A percentile compares a stretch with the other conserved stretches of the same genome.
Conservation (phyloP, 1,140 invertebrate genomes). For the Drosophila parabipectinata region DNA sequence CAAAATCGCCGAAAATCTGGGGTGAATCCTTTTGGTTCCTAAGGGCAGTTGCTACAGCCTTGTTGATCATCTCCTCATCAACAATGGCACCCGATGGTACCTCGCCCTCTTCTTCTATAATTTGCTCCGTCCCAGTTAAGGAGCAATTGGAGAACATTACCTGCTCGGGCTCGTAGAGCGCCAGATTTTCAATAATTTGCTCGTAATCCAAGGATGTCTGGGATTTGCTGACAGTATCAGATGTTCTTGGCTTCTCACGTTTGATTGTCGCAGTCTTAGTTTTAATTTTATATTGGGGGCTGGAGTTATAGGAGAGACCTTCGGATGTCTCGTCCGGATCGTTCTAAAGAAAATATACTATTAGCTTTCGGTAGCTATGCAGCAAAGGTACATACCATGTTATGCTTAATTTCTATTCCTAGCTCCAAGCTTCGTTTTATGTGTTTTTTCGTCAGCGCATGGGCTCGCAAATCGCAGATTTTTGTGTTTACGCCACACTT, state of each 20-base stretch:
- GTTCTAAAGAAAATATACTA: neutral
- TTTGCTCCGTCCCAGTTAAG: constrained; percentile 19
- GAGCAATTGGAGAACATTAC: constrained; percentile 51
- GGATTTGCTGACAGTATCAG: neutral
- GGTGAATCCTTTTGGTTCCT: constrained; percentile 48
- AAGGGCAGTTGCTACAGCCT: constrained; percentile 55
- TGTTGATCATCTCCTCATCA: constrained; percentile 64
- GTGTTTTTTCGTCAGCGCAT: constrained; percentile 65
- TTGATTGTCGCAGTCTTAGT: constrained; percentile 4
- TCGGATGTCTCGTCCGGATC: constrained; percentile 1
- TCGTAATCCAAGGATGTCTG: constrained; percentile 54
- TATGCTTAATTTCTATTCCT: neutral
- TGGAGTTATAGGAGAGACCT: constrained; percentile 10
- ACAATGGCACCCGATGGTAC: constrained; percentile 8
- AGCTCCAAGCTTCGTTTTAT: constrained; percentile 22
- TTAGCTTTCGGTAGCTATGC: neutral
- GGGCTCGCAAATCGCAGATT: constrained; percentile 67
- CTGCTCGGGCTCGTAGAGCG: constrained; percentile 62
- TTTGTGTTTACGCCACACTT: constrained; percentile 73
- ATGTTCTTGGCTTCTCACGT: constrained; percentile 11
- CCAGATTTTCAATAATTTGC: constrained; percentile 62
- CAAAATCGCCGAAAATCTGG: constrained; percentile 70
- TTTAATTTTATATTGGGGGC: constrained; percentile 3
- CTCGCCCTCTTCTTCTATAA: constrained; percentile 8
- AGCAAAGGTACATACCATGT: constrained; percentile 3